Evolutionary conservation across 2,888 invertebrate genomes (phyloP).

Genomic region (Himalopsyche kuldschensis): DNA sequence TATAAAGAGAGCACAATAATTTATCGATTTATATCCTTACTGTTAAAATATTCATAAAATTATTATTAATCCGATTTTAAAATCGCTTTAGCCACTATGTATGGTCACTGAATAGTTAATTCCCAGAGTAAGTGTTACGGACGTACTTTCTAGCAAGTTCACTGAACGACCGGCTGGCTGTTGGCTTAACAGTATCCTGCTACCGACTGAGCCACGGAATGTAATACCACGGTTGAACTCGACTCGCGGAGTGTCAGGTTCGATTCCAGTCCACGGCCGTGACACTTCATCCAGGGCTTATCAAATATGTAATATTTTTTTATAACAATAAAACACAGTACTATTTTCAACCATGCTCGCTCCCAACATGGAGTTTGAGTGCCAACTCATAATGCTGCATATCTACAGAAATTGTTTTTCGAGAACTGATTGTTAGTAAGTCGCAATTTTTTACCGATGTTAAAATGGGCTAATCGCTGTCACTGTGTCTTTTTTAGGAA

Average conservation of each 20-base stretch:
- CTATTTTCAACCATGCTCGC: neutral
- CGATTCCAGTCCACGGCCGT: slow-evolving; percentile 10
- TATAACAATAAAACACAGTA: no score
- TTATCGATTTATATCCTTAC: no score
- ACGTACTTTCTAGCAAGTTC: neutral
- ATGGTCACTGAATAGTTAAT: neutral
- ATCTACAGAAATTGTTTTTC: no score
- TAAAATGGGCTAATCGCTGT: no score
- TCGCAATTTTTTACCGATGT: no score
- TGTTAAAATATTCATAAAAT: no score
- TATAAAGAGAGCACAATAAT: no score
- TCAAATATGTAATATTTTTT: neutral
- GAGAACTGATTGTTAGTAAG: no score
- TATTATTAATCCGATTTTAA: no score
- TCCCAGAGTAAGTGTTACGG: neutral
- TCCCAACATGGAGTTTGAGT: neutral
- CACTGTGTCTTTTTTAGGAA: no score
- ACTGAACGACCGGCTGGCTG: neutral
- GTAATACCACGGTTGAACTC: neutral
- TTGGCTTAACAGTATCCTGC: neutral
- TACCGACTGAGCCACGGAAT: neutral
- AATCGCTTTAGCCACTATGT: neutral
- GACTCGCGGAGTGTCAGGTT: neutral
- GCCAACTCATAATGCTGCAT: neutral
- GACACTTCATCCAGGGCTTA: neutral